A percentile compares a stretch with the other conserved stretches of the same genome.
Evolutionary conservation across 30 jellyfish, hydroid and myxozoan genomes (phyloP).

Genomic region (Cassiopea andromeda): DNA sequence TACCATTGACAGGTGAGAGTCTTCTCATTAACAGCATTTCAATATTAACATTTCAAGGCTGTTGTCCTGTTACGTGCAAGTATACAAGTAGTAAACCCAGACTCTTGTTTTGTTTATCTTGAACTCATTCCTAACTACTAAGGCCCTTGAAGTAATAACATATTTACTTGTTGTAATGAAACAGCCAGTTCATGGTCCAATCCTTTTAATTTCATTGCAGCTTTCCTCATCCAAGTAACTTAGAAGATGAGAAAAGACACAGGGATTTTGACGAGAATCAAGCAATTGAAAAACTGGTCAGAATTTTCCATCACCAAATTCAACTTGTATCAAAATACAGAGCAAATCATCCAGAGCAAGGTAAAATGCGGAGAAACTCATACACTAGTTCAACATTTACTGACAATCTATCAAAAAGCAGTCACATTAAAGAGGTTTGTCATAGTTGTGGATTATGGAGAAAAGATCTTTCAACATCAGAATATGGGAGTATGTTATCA

Average conservation of each 20-base stretch:
- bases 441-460: conserved; percentile 55
- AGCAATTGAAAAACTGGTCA: conserved; percentile 46
- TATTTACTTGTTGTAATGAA: no score
- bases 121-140: background rate
- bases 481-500: conserved; percentile 70
- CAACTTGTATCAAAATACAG: conserved; percentile 37
- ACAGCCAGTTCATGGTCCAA: background rate
- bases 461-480: conserved; percentile 42
- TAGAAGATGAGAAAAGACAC: background rate
- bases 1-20: background rate
- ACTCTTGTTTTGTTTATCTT: no score
- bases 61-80: no score
- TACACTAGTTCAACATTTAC: background rate
- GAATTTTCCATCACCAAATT: conserved; percentile 27
- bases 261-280: conserved; percentile 1
- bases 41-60: no score
- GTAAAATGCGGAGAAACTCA: background rate
- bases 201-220: no score
- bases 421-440: background rate
- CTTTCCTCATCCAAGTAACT: no score
- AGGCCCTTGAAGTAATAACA: background rate
- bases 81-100: no score
- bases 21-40: background rate
- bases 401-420: background rate
- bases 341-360: background rate